Conservation (phyloP, 2,113 vertebrate species). For the Leucosticte australis region DNA sequence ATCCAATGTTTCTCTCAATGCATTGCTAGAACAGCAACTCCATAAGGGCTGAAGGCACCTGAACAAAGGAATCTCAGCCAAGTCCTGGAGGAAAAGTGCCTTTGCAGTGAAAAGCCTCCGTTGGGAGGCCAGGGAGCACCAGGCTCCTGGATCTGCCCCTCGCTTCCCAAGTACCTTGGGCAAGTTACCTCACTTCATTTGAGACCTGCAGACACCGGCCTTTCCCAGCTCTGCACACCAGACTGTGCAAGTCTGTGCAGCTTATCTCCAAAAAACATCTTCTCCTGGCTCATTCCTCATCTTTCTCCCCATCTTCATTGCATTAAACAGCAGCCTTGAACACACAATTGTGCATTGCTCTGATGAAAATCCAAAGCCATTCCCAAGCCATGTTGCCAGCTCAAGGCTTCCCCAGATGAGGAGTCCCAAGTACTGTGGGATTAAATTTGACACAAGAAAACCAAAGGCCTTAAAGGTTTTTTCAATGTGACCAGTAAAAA, state of each 20-base stretch:
- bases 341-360: not conserved
- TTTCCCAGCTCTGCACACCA: not conserved
- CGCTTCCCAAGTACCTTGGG: not conserved
- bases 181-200: not conserved
- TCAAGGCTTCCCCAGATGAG: not conserved
- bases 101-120: not conserved
- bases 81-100: not conserved
- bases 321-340: not conserved
- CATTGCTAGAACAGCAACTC: not conserved
- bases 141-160: not conserved
- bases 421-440: not conserved
- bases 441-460: not conserved
- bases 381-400: not conserved
- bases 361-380: not conserved
- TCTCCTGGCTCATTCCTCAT: not conserved
- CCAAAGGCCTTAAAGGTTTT: not conserved
- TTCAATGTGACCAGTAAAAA: not conserved
- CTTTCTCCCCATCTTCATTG: not conserved
- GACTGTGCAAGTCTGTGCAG: not conserved
- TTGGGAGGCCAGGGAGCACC: not conserved
- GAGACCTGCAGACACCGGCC: not conserved
- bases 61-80: not conserved
- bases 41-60: not conserved
- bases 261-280: constrained; percentile 13
- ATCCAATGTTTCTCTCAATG: accelerated